Evolutionary conservation across 2,888 invertebrate species (phyloP), one percentile per base, ranked within the genome.

Genomic region (Pantelozetes paolii): DNA sequence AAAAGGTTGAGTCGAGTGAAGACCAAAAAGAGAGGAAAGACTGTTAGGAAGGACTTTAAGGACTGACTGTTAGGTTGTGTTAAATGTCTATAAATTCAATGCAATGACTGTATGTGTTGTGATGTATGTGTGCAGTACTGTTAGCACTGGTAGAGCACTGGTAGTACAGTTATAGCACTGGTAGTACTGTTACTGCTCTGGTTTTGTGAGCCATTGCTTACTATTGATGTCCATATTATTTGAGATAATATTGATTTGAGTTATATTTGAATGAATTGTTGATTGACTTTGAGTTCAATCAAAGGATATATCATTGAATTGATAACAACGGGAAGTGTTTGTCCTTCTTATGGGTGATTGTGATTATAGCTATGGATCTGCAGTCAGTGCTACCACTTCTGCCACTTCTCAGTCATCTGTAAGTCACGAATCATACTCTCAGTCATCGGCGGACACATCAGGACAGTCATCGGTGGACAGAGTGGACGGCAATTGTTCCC

Each of bases 331-430:
- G 28, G 5, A 28, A 57, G 57, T 57, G 15, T 57, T 57, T 57
- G 57, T 9, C 28, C 28, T 11, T 62, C 62, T 62, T 62, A 62
- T 62, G 62, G 62, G 62, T 62, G 62, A 62, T 62, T 62, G 62
- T 62, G 62, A 62, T 62, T 62, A 62, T 36, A 62, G 62, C 20
- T 62, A 62, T 62, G 62, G 62, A 30, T n/a, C 32, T 62, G 28
- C 57, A 28, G 62, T 62, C 28, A 62, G 32, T 62, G 62, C 62
- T 36, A 30, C 59, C 59, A 28, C 59, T 59, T 59, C 59, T 59
- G n/a, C n/a, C n/a, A n/a, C n/a, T n/a, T n/a, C n/a, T n/a, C 62
- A n/a, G 36, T 32, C 62, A 62, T 62, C 62, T 62, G 62, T 62
- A 62, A 36, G 62, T 62, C 62, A 62, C 62, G 62, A 62, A 32